Evolutionary conservation across 35 echinoderm and acorn worm species (phyloP), one percentile per base, ranked within the genome.

Genomic region (Patiria miniata): DNA sequence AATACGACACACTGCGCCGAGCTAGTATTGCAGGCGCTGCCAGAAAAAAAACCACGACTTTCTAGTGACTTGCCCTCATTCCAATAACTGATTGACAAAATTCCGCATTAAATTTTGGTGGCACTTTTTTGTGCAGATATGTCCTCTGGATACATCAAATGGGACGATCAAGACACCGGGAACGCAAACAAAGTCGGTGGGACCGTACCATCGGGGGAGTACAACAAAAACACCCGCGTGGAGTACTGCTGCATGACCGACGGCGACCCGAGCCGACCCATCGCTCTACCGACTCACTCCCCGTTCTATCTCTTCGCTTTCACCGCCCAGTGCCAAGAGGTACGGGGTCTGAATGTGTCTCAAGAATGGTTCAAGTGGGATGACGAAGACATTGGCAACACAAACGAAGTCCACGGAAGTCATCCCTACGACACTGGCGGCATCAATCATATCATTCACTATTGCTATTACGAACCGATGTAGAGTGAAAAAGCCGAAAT

Each of bases 291-390:
- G 2, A 30, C 65, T 47, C 21, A 73, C 10, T 14, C 14, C 29
- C 65, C 65, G 26, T 73, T 73, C 26, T 73, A 73, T 34, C 65
- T 73, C 26, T 73, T 73, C 26, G 26, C 65, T 10, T 73, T 32
- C 34, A 73, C 42, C 12, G 42, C 4, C 42, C 65, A 36, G 7
- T 73, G 65, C 1, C 65, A 73, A 23, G 0, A 1, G 26, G 65
- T 73, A 26, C 65, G 29, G 29, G 65, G 65, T 1, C 21, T 73
- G 65, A 30, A 1, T 0, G 65, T 14, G 2, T 26, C 29, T 9
- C 3, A 28, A 23, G 65, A 73, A 36, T 73, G 34, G 26, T 73
- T 73, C 26, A 30, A 1, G 34, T 30, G 65, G 65, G 65, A 36
- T 30, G 10, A 73, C 23, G 65, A 73, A 36, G 34, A 47, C 12